Conservation (phyloP, 2,113 vertebrate genomes). For the Nerophis ophidion region DNA sequence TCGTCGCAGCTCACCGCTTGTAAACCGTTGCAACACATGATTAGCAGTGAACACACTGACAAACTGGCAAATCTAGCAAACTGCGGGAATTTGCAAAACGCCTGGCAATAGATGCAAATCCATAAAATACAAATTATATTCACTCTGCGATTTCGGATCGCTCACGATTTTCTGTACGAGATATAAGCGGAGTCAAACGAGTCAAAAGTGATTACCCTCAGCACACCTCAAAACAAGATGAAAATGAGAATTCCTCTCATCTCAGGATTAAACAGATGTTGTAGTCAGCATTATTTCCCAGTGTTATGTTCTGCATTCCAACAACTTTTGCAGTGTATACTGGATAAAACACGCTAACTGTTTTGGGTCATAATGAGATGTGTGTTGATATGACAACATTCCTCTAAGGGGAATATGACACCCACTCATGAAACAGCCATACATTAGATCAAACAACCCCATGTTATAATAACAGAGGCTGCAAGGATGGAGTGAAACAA, state of each 20-base stretch:
- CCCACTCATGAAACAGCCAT: not conserved
- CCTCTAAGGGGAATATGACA: not conserved
- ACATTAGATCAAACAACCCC: too few species aligned
- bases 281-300: slow-evolving; percentile 10
- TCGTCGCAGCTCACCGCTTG: slow-evolving; percentile 57
- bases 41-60: slow-evolving; percentile 50
- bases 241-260: slow-evolving; percentile 11
- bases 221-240: slow-evolving; percentile 25
- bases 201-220: slow-evolving; percentile 30
- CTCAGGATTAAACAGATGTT: slow-evolving; percentile 5
- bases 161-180: slow-evolving; percentile 33
- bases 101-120: slow-evolving; percentile 42
- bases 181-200: slow-evolving; percentile 22
- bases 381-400: slow-evolving; percentile 3
- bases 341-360: not conserved
- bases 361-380: not conserved
- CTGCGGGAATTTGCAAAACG: slow-evolving; percentile 47
- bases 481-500: slow-evolving; percentile 10
- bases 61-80: slow-evolving; percentile 38
- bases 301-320: not conserved
- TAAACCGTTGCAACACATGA: slow-evolving; percentile 66
- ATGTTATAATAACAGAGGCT: slow-evolving; percentile 1
- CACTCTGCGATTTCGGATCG: slow-evolving; percentile 48
- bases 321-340: slow-evolving; percentile 3
- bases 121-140: slow-evolving; percentile 42